A percentile compares a stretch with the other conserved stretches of the same genome.
Evolutionary conservation across 2,113 vertebrate species (phyloP).

Genomic region (Callipepla squamata): DNA sequence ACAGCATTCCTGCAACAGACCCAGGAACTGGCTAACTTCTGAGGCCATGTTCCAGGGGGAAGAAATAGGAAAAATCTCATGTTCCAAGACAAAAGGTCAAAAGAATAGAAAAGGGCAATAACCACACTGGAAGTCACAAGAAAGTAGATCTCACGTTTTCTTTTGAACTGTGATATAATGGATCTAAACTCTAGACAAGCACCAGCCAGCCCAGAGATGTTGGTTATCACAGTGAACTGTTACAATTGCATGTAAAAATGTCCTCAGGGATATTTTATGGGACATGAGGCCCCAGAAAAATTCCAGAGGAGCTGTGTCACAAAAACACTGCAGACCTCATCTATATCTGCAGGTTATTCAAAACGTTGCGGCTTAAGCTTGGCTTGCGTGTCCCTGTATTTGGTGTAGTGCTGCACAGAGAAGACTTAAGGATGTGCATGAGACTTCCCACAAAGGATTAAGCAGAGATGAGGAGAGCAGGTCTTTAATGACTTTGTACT

Average conservation of each 20-base stretch:
- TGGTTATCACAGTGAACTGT: background rate
- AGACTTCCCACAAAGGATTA: background rate
- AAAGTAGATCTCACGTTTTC: background rate
- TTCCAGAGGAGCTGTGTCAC: background rate
- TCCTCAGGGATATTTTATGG: rapidly evolving
- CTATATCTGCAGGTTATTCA: background rate
- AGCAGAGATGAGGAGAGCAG: background rate
- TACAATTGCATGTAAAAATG: background rate
- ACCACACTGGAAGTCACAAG: background rate
- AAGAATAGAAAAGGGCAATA: background rate
- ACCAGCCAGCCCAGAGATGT: background rate
- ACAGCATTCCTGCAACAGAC: background rate
- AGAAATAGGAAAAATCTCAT: background rate
- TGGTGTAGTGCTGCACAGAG: background rate
- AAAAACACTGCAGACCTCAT: background rate
- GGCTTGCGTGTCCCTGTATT: background rate
- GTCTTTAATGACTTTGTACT: background rate
- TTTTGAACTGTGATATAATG: background rate
- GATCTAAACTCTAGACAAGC: rapidly evolving
- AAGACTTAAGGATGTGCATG: rapidly evolving
- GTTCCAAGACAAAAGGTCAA: background rate
- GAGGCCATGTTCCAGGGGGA: background rate
- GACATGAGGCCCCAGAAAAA: background rate
- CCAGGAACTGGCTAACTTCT: background rate
- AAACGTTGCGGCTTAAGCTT: background rate